Evolutionary conservation across 1,140 invertebrate species (phyloP), one percentile per base, ranked within the genome.

Genomic region (Chrysomallon squamiferum): DNA sequence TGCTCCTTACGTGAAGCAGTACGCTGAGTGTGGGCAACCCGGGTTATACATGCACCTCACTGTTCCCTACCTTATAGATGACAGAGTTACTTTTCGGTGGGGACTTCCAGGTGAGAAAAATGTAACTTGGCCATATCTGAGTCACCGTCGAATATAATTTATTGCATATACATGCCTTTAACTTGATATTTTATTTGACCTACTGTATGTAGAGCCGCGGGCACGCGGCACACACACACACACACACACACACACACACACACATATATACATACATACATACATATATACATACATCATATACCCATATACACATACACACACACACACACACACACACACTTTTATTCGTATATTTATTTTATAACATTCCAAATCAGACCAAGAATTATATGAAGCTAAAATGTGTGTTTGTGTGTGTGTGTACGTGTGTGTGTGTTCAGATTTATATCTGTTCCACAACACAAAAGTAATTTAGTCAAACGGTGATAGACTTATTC

Each of bases 1-100:
- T 32, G 65, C 68, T 1, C 75, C 75, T 0, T 77, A 73, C 58
- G 75, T 77, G 0, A 71, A 73, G 45, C 71, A 74, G 27, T 68
- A 67, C 25, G 68, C 73, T 3, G 68, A 62, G 32, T 77, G 75
- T 52, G 75, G 75, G 0, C 49, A 65, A 32, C 66, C 60, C 18
- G 75, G 75, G 20, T 59, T 68, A 11, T 73, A 77, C 63, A 73
- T 75, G 38, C 73, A 77, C 49, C 56, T 77, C n/a, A 75, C 73
- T 27, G 68, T 71, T n/a, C 50, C 62, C 11, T 73, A 73, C 41
- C 50, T 73, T 1, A n/a, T 69, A 27, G 66, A 73, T 22, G 67
- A 73, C 45, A 58, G 60, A 2, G 61, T 73, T n/a, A 59, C 65
- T 20, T 56, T 63, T n/a, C 62, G 62, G 38, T 72, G 70, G 70